These are phyloP conservation scores for Lithosia quadra DNA, from an alignment of 2,888 invertebrate genomes.

Conservation along the genomic window DNA sequence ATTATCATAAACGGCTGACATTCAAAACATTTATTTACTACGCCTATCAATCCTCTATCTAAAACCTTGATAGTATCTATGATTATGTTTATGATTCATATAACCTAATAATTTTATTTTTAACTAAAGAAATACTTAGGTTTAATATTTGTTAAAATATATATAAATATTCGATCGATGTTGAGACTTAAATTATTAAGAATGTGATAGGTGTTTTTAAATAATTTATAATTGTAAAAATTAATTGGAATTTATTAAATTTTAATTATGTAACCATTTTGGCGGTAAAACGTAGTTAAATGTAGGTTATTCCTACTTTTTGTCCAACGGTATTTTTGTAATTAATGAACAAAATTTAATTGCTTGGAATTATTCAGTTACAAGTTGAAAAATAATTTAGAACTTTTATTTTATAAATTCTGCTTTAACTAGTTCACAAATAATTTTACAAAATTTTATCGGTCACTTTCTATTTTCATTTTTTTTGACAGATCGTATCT, in stretches of 20 bases:
- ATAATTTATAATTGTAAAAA: constrained; percentile 61
- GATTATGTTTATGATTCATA: constrained; percentile 3
- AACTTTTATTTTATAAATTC: too few relatives aligned
- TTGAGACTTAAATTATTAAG: constrained; percentile 71
- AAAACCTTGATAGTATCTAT: constrained; percentile 5
- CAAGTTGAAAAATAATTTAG: constrained; percentile 33
- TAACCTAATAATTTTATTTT: constrained; percentile 27
- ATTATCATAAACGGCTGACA: constrained; percentile 22
- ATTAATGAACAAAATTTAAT: constrained; percentile 52
- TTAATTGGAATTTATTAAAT: constrained; percentile 58
- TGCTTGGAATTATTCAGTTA: constrained; percentile 43
- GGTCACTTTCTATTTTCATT: too few relatives aligned
- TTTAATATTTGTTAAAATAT: constrained; percentile 57
- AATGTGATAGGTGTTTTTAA: constrained; percentile 76
- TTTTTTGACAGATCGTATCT: background rate
- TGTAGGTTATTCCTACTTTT: constrained; percentile 67
- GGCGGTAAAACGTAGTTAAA: constrained; percentile 51
- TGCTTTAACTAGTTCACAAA: too few relatives aligned
- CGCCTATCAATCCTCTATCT: constrained; percentile 29
- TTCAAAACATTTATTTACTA: constrained; percentile 26
- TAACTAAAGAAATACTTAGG: constrained; percentile 24
- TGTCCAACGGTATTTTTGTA: constrained; percentile 71
- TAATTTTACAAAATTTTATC: too few relatives aligned
- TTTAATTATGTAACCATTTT: constrained; percentile 53
- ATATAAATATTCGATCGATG: constrained; percentile 68